Conservation (phyloP, 1,140 invertebrate genomes). For the Vanessa tameamea region DNA sequence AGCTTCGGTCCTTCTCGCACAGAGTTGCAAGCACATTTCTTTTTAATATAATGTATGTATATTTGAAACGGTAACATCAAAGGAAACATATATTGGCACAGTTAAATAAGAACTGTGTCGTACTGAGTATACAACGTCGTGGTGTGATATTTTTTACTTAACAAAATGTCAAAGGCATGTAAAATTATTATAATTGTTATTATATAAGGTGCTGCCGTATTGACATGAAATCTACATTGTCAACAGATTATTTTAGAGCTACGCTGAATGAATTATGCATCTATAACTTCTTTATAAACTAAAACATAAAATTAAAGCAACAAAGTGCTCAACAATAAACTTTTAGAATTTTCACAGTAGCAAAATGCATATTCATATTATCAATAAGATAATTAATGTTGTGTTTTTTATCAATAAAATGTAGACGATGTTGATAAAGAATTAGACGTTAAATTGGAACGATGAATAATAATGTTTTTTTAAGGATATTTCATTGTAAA, state of each 20-base stretch:
- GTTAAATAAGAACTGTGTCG: background rate
- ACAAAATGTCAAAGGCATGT: slow-evolving; percentile 18
- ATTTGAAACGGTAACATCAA: slow-evolving; percentile 1
- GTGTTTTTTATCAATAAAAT: background rate
- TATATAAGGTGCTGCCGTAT: slow-evolving; percentile 13
- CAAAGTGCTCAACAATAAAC: slow-evolving; percentile 1
- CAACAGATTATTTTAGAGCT: background rate
- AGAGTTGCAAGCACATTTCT: no score
- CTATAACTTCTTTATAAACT: no score
- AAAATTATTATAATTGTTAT: slow-evolving; percentile 14
- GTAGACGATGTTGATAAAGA: background rate
- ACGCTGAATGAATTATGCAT: background rate
- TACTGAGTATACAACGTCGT: slow-evolving; percentile 17
- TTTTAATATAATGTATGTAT: background rate
- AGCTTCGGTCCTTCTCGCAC: no score
- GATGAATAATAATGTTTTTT: background rate
- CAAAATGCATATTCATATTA: slow-evolving; percentile 4
- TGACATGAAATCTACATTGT: background rate
- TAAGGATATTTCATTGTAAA: background rate
- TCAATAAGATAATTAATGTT: background rate
- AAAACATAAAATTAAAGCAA: background rate
- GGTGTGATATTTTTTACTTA: slow-evolving; percentile 20
- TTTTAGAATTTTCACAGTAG: background rate
- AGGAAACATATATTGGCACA: background rate
- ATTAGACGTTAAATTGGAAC: background rate